Conservation (phyloP, 2,888 invertebrate species). For the Desoria tigrina region DNA sequence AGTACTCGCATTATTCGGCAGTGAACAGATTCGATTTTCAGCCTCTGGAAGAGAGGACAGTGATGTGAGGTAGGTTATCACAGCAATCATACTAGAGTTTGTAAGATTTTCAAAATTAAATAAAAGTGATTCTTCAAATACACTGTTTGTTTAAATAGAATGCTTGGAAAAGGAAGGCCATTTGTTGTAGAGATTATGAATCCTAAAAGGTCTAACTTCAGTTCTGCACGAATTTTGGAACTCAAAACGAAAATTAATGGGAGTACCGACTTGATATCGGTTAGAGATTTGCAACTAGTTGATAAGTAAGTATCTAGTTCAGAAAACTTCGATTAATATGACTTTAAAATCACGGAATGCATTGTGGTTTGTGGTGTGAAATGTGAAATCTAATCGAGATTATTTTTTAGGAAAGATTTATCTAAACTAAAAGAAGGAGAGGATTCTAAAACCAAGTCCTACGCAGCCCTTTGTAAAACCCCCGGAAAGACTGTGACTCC, state of each 20-base stretch:
- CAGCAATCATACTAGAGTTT: neutral
- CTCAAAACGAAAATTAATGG: slow-evolving; percentile 66
- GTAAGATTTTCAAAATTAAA: too few relatives aligned
- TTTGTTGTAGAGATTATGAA: slow-evolving; percentile 84
- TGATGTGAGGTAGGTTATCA: slow-evolving; percentile 71
- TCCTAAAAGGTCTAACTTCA: slow-evolving; percentile 64
- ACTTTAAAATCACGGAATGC: neutral
- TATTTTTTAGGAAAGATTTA: slow-evolving; percentile 65
- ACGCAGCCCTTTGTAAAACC: slow-evolving; percentile 73
- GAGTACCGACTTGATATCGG: slow-evolving; percentile 61
- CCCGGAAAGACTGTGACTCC: slow-evolving; percentile 59
- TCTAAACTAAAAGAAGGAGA: slow-evolving; percentile 79
- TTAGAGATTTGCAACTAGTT: slow-evolving; percentile 68
- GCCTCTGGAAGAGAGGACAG: slow-evolving; percentile 96
- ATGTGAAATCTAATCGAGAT: too few relatives aligned
- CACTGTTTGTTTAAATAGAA: too few relatives aligned
- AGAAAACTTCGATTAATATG: neutral
- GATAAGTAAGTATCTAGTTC: slow-evolving; percentile 59
- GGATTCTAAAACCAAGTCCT: slow-evolving; percentile 82
- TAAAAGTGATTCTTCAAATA: too few relatives aligned
- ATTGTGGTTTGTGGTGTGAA: too few relatives aligned
- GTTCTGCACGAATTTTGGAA: slow-evolving; percentile 59
- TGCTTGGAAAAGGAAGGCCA: slow-evolving; percentile 86
- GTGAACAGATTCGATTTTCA: slow-evolving; percentile 72
- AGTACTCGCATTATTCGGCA: slow-evolving; percentile 65